Percentiles rank a stretch among this genome's conserved stretches.
Evolutionary conservation across 2,113 vertebrate species (phyloP).

Genomic region (Cichladusa arquata): DNA sequence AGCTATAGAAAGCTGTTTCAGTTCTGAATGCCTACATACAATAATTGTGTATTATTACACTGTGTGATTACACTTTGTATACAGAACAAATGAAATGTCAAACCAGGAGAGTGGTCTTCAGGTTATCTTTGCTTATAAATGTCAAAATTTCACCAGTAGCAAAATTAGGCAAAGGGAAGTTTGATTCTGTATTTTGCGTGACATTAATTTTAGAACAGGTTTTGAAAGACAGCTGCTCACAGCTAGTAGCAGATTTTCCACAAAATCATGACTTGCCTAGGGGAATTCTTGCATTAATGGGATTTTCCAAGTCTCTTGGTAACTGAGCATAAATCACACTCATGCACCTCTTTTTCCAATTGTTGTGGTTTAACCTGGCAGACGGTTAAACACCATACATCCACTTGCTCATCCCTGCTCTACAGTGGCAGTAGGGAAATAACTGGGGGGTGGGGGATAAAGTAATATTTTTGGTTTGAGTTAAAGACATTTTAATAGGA

Average conservation of each 20-base stretch:
- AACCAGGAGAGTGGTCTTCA: neutral
- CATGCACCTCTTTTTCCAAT: neutral
- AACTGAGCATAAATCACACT: neutral
- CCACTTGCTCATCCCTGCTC: neutral
- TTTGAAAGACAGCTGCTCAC: conserved; percentile 9
- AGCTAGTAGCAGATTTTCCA: conserved; percentile 22
- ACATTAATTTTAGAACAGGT: neutral
- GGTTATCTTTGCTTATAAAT: neutral
- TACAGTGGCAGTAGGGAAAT: neutral
- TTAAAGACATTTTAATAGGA: neutral
- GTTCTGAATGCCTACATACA: neutral
- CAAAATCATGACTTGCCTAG: neutral
- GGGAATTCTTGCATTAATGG: conserved; percentile 29
- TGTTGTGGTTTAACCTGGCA: neutral
- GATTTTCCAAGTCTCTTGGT: conserved; percentile 36
- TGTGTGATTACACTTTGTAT: neutral
- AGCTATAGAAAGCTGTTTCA: neutral
- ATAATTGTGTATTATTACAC: neutral
- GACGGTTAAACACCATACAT: neutral
- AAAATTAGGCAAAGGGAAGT: neutral
- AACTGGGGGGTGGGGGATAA: fast-evolving
- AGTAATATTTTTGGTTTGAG: neutral
- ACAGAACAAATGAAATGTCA: neutral
- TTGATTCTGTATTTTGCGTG: neutral
- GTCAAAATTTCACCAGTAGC: neutral